Base-by-base conservation (phyloP, 2,797 vertebrate genomes). In the Leucoraja ocellata region DNA sequence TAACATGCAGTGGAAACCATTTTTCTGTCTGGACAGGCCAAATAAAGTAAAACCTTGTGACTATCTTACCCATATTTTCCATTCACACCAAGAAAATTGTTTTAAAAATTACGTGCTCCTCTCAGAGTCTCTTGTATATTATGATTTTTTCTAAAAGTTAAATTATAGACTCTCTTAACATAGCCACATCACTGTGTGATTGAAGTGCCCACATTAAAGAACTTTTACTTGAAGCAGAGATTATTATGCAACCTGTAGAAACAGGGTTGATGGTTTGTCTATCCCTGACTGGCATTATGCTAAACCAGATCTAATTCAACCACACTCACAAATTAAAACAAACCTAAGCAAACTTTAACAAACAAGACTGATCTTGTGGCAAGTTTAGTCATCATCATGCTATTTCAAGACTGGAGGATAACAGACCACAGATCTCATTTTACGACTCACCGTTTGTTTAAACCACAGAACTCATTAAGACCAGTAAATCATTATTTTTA, bases 401-500 rank as follows among this genome's bases (percentile, higher is more conserved):
- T 61, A 86, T 86, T 86, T 86, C 58, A 36, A 32, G 28, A 86
- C 28, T 8, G 13, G 61, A 32, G 63, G 5, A 4, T 36, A 88
- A 88, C 63, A 65, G 63, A 88, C n/a, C 84, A 68, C 63, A 88
- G 84, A 68, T 68, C 16, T 88, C 84, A 88, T 68, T 88, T 74
- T 68, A 68, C 16, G 16, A 36, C 32, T 88, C 39, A 68, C 61
- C 36, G 63, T 88, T 88, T 88, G 63, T 68, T 88, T 63, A 88
- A 88, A 68, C 84, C n/a, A 2, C 84, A 88, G 63, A 88, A 88
- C n/a, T 36, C 84, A 88, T 88, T 88, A 39, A 88, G n/a, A 36
- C 16, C 84, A 68, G 84, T 36, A 68, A 88, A 32, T 88, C 84
- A 36, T 88, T 68, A 88, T 88, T 88, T 88, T 88, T 88, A 36